Base-by-base conservation (phyloP, 1,140 invertebrate species). In the Drosophila miranda region DNA sequence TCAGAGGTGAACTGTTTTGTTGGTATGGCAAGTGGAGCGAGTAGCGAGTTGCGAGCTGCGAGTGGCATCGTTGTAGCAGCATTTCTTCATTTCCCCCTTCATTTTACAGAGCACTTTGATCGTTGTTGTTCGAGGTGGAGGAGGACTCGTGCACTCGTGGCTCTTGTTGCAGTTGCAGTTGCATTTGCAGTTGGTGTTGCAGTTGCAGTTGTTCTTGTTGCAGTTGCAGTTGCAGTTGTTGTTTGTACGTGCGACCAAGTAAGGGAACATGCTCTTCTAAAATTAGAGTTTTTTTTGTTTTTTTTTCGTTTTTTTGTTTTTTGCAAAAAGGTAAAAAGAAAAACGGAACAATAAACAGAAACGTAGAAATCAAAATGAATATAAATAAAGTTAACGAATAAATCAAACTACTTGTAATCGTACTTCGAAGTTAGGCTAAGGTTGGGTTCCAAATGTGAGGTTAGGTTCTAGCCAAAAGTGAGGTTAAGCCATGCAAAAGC, bases 241-340 rank as follows among this genome's bases (percentile, higher is more conserved):
- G 73, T 91, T 92, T 90, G 82, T 90, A 92, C 87, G 89, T 89
- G 84, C 90, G 90, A 84, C 90, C 90, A 79, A 93, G 92, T 91
- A 93, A 91, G 83, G 93, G 93, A 89, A 92, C 93, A 92, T 93
- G 92, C 91, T 93, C 93, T 91, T 93, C 93, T 93, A 93, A 89
- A 90, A 90, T 89, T 87, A 91, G 90, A 92, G 51, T 84, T 72
- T 56, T 30, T 53, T 26, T 41, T 52, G 19, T 4, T 21, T 26
- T 2, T 21, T 34, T 38, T 19, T 28, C 51, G 51, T 64, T 68
- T 26, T 23, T 63, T 43, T 62, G 0, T 70, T 38, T 38, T 38
- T 58, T 66, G 74, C 73, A 75, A 80, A 69, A 67, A 30, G 72
- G 56, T 58, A 70, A 64, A 76, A 68, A 81, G 84, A 42, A 56